Evolutionary conservation across 2,113 vertebrate genomes (phyloP).

Genomic region (Gallinago undulata): DNA sequence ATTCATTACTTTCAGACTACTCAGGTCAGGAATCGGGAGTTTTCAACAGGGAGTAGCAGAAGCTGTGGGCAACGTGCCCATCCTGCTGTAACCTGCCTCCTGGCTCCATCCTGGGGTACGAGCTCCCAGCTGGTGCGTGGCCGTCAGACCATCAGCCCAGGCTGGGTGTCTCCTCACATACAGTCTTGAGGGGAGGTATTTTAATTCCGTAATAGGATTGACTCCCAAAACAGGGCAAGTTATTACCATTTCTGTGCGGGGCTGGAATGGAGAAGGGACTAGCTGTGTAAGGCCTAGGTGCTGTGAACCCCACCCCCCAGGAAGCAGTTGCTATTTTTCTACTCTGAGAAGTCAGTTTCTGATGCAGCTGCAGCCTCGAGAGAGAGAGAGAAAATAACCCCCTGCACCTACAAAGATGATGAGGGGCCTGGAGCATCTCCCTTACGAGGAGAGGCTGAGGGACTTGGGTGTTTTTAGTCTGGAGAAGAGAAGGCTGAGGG

Average conservation of each 20-base stretch:
- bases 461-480: too few relatives aligned
- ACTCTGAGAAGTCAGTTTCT: neutral
- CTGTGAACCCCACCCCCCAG: neutral
- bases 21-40: neutral
- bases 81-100: neutral
- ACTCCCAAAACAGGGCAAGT: neutral
- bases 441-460: too few relatives aligned
- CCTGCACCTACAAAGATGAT: too few relatives aligned
- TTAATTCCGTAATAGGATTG: rapidly evolving
- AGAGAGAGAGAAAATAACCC: neutral
- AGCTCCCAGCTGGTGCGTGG: neutral
- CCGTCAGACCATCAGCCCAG: neutral
- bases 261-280: neutral
- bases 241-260: neutral
- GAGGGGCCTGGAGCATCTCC: too few relatives aligned
- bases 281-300: neutral
- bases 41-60: neutral
- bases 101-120: neutral
- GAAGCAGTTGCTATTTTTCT: neutral
- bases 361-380: neutral
- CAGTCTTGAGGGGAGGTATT: too few relatives aligned
- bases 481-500: too few relatives aligned
- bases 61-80: neutral
- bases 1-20: neutral
- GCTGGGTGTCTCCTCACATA: neutral